These are phyloP conservation scores for Lagodon rhomboides DNA, from an alignment of 2,797 vertebrate genomes.

Conservation along the genomic window DNA sequence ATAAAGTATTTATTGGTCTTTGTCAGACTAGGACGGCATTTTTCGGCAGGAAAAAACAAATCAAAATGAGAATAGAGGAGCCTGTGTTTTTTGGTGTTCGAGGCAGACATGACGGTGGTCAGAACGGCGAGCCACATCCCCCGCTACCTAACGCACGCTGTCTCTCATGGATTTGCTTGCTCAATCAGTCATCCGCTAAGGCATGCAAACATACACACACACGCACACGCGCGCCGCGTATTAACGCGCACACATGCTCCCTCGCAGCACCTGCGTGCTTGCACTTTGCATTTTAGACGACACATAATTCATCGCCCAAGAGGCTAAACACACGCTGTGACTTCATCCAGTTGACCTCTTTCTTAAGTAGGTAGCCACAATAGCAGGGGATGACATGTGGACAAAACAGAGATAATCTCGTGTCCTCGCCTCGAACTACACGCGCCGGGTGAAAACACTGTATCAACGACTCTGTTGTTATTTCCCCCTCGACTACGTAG, in stretches of 20 bases:
- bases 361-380: slow-evolving; percentile 75
- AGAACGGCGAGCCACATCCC: slow-evolving; percentile 43
- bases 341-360: slow-evolving; percentile 81
- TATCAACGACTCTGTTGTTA: slow-evolving; percentile 47
- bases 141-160: slow-evolving; percentile 42
- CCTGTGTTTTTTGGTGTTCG: slow-evolving; percentile 51
- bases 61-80: slow-evolving; percentile 74
- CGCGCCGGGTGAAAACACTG: slow-evolving; percentile 45
- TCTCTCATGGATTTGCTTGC: slow-evolving; percentile 63
- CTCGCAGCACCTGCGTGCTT: slow-evolving; percentile 75
- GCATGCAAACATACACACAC: slow-evolving; percentile 59
- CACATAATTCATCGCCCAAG: slow-evolving; percentile 76
- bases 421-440: slow-evolving; percentile 54
- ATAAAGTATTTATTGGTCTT: slow-evolving; percentile 91
- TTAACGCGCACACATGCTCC: slow-evolving; percentile 50
- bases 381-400: slow-evolving; percentile 54
- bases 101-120: slow-evolving; percentile 53
- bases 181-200: slow-evolving; percentile 74
- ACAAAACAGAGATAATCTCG: slow-evolving; percentile 66
- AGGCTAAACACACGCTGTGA: slow-evolving; percentile 72
- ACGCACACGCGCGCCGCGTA: slow-evolving; percentile 35
- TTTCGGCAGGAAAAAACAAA: slow-evolving; percentile 77
- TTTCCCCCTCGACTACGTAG: slow-evolving; percentile 40
- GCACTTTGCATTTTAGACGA: slow-evolving; percentile 72
- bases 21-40: slow-evolving; percentile 83